These are phyloP conservation scores for Chromoteleia sp. DNA, from an alignment of 2,888 invertebrate genomes.

Conservation along the genomic window DNA sequence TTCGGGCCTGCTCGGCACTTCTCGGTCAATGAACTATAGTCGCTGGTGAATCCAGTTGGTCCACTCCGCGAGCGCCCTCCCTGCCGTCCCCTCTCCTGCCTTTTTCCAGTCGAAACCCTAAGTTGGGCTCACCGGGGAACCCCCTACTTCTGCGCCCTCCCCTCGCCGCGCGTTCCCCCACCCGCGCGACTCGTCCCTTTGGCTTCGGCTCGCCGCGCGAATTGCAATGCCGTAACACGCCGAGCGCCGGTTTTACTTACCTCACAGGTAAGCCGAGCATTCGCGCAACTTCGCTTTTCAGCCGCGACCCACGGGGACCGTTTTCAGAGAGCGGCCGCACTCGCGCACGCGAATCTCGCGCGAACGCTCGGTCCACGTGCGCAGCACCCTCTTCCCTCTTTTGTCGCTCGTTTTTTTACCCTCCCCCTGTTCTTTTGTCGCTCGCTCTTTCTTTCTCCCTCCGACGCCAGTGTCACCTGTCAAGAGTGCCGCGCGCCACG, in stretches of 20 bases:
- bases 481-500: conserved; percentile 25
- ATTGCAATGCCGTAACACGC: conserved; percentile 84
- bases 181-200: conserved; percentile 54
- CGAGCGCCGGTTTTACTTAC: conserved; percentile 83
- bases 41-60: conserved; percentile 85
- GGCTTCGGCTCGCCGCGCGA: conserved; percentile 72
- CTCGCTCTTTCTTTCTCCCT: not conserved
- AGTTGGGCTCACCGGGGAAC: conserved; percentile 73
- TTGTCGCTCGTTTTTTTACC: not conserved
- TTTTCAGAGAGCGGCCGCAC: conserved; percentile 64
- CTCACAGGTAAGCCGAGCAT: conserved; percentile 82
- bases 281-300: conserved; percentile 74
- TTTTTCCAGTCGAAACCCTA: conserved; percentile 68
- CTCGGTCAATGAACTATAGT: conserved; percentile 84
- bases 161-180: conserved; percentile 58
- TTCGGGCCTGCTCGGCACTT: conserved; percentile 79
- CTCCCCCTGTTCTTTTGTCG: too few species aligned
- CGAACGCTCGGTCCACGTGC: conserved; percentile 67
- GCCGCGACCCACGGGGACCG: conserved; percentile 64
- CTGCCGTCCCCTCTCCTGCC: conserved; percentile 52
- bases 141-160: conserved; percentile 51
- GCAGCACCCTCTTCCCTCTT: not conserved
- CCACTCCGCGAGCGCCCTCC: conserved; percentile 79
- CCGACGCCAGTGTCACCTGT: conserved; percentile 12
- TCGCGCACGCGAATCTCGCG: conserved; percentile 70